These are phyloP conservation scores for Sepiola atlantica DNA, from an alignment of 2,888 invertebrate genomes.

Conservation along the genomic window DNA sequence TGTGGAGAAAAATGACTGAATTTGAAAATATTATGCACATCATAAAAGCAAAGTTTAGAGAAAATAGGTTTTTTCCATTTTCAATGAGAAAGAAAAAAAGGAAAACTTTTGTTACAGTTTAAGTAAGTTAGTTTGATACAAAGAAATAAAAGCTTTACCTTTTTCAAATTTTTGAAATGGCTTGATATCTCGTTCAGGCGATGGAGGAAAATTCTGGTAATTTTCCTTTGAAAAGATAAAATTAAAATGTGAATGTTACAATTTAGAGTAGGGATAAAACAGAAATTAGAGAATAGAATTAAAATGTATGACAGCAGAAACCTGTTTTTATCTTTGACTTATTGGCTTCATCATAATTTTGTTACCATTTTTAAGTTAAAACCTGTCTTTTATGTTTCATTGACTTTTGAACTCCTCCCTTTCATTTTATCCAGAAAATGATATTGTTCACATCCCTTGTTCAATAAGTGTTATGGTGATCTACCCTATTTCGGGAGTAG, in stretches of 20 bases:
- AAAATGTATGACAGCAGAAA: neutral
- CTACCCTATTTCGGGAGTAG: too few species aligned
- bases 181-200: constrained; percentile 42
- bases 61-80: too few species aligned
- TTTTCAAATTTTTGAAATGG: constrained; percentile 46
- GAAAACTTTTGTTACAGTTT: too few species aligned
- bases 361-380: neutral
- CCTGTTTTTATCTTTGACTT: neutral
- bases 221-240: constrained; percentile 10
- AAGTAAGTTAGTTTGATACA: neutral
- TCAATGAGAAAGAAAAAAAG: too few species aligned
- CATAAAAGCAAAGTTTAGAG: too few species aligned
- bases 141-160: neutral
- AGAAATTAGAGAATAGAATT: neutral
- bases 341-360: neutral
- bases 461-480: neutral
- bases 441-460: neutral
- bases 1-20: too few species aligned
- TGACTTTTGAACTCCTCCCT: neutral
- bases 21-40: too few species aligned
- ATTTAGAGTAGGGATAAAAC: neutral
- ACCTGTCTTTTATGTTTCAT: neutral
- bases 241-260: neutral
- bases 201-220: neutral
- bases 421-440: neutral